Evolutionary conservation across 35 echinoderm and acorn worm genomes (phyloP).

Genomic region (Acanthaster planci): DNA sequence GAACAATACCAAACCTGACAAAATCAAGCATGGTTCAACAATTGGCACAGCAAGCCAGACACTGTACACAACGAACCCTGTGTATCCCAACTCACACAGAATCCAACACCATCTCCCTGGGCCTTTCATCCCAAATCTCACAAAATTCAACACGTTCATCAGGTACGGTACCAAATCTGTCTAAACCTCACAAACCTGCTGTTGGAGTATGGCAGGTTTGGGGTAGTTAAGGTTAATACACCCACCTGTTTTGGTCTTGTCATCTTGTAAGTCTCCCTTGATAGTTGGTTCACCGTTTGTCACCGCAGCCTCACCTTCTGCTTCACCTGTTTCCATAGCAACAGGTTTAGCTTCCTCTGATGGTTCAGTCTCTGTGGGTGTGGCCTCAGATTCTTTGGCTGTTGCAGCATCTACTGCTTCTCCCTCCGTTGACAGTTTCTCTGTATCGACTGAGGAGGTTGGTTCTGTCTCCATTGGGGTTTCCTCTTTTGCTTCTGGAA

Average conservation of each 20-base stretch:
- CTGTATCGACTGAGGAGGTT: background rate
- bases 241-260: constrained; percentile 1
- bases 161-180: no score
- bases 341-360: background rate
- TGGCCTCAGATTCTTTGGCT: constrained; percentile 5
- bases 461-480: constrained; percentile 12
- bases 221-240: no score
- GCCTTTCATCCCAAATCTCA: no score
- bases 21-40: no score
- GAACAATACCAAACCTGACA: no score
- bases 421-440: constrained; percentile 30
- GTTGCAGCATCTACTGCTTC: background rate
- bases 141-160: no score
- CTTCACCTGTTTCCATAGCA: background rate
- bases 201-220: no score
- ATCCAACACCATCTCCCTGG: no score
- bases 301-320: constrained; percentile 7
- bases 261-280: background rate
- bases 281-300: background rate
- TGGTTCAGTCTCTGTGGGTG: constrained; percentile 51
- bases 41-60: no score
- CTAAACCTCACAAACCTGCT: no score
- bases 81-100: no score
- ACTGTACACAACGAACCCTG: no score
- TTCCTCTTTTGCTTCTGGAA: background rate